Evolutionary conservation across 1,140 invertebrate species (phyloP), one percentile per base, ranked within the genome.

Genomic region (Calliphora vicina): DNA sequence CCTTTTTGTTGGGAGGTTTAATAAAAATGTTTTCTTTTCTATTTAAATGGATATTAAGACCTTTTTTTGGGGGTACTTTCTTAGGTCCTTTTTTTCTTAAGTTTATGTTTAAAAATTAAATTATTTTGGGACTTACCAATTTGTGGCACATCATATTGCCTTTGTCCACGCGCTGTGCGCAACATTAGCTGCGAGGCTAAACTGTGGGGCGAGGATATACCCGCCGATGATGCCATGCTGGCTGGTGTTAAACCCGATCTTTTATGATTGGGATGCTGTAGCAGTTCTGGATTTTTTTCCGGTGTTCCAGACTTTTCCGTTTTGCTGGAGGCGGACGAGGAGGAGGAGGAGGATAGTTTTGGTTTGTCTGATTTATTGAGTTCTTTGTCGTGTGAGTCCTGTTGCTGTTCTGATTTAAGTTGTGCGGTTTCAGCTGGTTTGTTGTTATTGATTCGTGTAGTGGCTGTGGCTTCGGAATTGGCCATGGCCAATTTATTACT

Each of bases 121-220:
- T n/a, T 35, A 35, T 5, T 35, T 35, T 0, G 29, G 29, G 1
- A 93, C 94, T 94, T 87, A 94, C 94, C 93, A 84, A 94, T 94
- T 90, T 94, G 94, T 84, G 94, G 94, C 82, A 94, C 93, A 88
- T 94, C 94, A 88, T 94, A 94, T 85, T 94, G 93, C 85, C 93
- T 88, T 88, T 93, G 93, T 80, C 93, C 93, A 85, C 94, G 92
- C 81, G 93, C 91, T 25, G 93, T 92, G 84, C 94, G 92, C 83
- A 94, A 88, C 93, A 94, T 93, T 82, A 94, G 88, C 86, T 94
- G 93, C 84, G 91, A 93, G 45, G 92, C 92, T 82, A 93, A 89
- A 81, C 90, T 91, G 20, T 84, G 85, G 10, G 84, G 87, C 82
- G 81, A 85, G 84, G 82, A 50, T 23, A 81, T 67, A 23, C 78